Base-by-base conservation (phyloP, 2,113 vertebrate genomes). In the Regulus satrapa region DNA sequence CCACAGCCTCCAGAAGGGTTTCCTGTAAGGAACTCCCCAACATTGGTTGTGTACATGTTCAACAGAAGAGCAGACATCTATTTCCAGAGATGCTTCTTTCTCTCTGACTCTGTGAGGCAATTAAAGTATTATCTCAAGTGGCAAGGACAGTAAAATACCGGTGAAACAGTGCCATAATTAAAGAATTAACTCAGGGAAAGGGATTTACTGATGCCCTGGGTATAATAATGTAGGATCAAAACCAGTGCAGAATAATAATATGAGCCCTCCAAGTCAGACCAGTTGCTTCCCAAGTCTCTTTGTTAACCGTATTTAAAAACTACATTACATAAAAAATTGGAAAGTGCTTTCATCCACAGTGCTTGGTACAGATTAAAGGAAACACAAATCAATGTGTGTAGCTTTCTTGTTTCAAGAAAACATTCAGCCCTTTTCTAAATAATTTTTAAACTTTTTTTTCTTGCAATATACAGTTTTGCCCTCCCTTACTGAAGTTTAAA, bases 121-220 rank as follows among this genome's bases (percentile, higher is more conserved):
- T 86, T 91, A 92, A 92, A 77, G 84, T 69, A 77, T 63, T 77
- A 55, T 85, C 80, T 95, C 38, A 55, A 78, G 45, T 77, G 68
- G 58, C 77, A 86, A 58, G 51, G 58, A 67, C 54, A 72, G 41
- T 85, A 55, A 90, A 88, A 94, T 64, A 52, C 67, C 58, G 31
- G 36, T 83, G 78, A 91, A 83, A 36, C 21, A 20, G 19, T 56
- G 36, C 28, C 54, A 48, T 80, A 91, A 92, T 80, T 92, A 90
- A 78, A 68, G 48, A 85, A 36, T 15, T 54, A 67, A 78, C n/a
- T 88, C 26, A 64, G 25, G 61, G 40, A 76, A 76, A 55, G 58
- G 49, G 45, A 68, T 79, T 90, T 90, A 52, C 29, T 74, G 46
- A 74, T 55, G 29, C 24, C 17, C 14, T 66, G 34, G 6, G 14